phyloP scores from a whole-genome alignment of 2,888 invertebrate genomes.

The Plagiodera versicolora region DNA sequence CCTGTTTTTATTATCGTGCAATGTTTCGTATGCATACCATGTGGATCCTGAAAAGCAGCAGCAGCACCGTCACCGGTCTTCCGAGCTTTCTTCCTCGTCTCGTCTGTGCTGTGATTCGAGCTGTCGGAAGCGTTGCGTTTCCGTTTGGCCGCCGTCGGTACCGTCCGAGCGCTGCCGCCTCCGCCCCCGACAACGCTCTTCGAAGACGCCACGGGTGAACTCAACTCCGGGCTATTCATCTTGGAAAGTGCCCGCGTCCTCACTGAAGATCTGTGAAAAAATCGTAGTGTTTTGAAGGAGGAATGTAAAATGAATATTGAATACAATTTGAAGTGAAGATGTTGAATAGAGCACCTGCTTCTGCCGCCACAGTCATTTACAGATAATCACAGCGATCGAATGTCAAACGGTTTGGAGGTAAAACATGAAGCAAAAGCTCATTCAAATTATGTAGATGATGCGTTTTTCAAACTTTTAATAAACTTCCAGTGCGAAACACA shows the following conservation, averaged over 20 bases:
- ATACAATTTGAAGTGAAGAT: too few species aligned
- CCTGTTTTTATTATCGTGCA: too few species aligned
- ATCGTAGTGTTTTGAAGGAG: too few species aligned
- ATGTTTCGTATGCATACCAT: not conserved
- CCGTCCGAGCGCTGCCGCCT: not conserved
- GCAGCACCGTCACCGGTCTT: conserved; percentile 59
- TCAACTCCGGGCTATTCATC: conserved; percentile 64
- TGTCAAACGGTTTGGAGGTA: too few species aligned
- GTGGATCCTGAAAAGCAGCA: not conserved
- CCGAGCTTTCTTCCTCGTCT: conserved; percentile 51
- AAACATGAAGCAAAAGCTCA: too few species aligned
- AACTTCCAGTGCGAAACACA: too few species aligned
- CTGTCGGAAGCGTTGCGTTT: conserved; percentile 81
- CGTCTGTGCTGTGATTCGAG: conserved; percentile 62
- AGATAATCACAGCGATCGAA: too few species aligned
- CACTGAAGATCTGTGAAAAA: conserved; percentile 58
- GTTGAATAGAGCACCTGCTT: too few species aligned
- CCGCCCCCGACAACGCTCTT: not conserved
- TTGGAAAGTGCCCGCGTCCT: conserved; percentile 71
- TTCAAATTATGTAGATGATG: too few species aligned
- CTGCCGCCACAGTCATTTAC: too few species aligned
- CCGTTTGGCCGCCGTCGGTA: conserved; percentile 59
- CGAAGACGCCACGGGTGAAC: conserved; percentile 41
- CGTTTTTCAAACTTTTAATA: too few species aligned
- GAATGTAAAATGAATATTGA: too few species aligned